phyloP scores from a whole-genome alignment of 1,140 invertebrate species.

The Diprion similis region DNA sequence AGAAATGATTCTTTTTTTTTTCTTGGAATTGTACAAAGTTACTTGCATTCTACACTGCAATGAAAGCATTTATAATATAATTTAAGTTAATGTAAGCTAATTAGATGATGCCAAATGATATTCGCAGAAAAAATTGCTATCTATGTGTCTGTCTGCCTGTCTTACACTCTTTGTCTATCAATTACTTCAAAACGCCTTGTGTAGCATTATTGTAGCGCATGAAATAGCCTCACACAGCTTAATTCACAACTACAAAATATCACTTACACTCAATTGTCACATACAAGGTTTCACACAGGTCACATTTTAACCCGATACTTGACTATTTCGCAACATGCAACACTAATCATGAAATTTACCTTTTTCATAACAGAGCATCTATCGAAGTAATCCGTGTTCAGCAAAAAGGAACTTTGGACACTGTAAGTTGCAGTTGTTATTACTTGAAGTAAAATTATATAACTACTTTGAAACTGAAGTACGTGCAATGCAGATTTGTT shows the following conservation, averaged over 20 bases:
- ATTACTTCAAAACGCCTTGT: no score
- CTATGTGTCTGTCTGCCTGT: no score
- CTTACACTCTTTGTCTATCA: no score
- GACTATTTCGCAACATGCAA: neutral
- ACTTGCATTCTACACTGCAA: no score
- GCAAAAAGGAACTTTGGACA: constrained; percentile 72
- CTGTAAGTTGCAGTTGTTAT: constrained; percentile 62
- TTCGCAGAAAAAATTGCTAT: no score
- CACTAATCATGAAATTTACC: neutral
- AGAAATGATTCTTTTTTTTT: no score
- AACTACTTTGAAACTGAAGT: neutral
- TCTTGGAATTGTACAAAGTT: no score
- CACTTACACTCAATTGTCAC: neutral
- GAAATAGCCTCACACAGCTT: neutral
- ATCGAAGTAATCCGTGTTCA: constrained; percentile 73
- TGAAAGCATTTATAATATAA: no score
- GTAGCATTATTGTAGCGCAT: neutral
- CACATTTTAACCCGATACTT: no score
- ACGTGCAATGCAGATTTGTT: constrained; percentile 9
- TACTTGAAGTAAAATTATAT: constrained; percentile 21
- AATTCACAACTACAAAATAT: neutral
- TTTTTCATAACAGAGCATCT: constrained; percentile 62
- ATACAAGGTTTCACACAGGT: neutral
- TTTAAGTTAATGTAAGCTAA: no score
- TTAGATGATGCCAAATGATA: no score